Evolutionary conservation across 2,113 vertebrate genomes (phyloP).

Genomic region (Mellivora capensis): DNA sequence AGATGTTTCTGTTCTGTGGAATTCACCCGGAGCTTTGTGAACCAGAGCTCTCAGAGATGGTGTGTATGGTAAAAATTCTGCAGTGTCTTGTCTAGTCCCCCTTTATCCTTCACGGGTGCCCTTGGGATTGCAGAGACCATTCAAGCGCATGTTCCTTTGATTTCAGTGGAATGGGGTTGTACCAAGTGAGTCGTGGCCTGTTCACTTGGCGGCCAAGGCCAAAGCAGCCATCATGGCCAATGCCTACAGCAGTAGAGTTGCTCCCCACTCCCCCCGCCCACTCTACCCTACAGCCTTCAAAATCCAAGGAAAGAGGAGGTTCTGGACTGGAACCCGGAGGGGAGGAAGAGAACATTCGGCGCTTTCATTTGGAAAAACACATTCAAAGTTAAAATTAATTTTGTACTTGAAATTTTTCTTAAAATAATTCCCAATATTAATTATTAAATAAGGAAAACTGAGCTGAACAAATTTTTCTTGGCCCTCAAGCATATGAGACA

Average conservation of each 20-base stretch:
- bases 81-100: background rate
- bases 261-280: fast-evolving
- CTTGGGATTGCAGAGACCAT: background rate
- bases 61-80: background rate
- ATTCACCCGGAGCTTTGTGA: background rate
- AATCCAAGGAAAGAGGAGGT: background rate
- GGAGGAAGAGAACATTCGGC: background rate
- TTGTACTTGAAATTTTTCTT: background rate
- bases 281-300: background rate
- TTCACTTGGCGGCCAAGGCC: background rate
- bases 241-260: background rate
- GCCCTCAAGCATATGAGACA: background rate
- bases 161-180: background rate
- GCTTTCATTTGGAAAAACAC: background rate
- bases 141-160: background rate
- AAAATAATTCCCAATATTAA: background rate
- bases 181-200: background rate
- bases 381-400: background rate
- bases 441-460: background rate
- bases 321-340: background rate
- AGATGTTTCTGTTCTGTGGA: background rate
- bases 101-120: background rate
- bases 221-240: background rate
- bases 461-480: background rate
- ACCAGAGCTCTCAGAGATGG: background rate